Percentiles rank a stretch among this genome's conserved stretches.
These are phyloP conservation scores for Chrysomela aeneicollis DNA, from an alignment of 2,888 invertebrate genomes.

Conservation along the genomic window DNA sequence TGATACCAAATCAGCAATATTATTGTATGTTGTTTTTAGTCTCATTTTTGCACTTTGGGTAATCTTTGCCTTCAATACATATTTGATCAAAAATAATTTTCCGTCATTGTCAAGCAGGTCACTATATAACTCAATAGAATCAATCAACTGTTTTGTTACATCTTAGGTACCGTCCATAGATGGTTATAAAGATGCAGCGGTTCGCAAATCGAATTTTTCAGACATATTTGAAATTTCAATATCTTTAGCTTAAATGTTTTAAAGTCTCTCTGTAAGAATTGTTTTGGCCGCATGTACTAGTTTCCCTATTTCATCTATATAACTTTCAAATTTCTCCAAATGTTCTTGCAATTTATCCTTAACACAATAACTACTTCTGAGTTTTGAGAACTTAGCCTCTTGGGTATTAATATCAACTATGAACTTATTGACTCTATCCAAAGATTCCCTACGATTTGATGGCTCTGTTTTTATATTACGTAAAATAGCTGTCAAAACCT, in stretches of 20 bases:
- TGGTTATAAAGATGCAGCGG: conserved; percentile 35
- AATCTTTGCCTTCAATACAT: no score
- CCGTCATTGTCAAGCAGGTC: no score
- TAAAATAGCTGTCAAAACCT: no score
- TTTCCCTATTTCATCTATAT: background rate
- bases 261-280: background rate
- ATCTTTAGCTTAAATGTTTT: background rate
- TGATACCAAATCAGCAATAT: conserved; percentile 31
- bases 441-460: no score
- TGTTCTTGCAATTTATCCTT: background rate
- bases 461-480: no score
- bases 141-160: conserved; percentile 39
- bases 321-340: no score
- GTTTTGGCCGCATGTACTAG: background rate
- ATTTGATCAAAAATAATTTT: no score
- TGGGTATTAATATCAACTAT: no score
- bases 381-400: no score
- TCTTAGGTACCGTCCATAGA: conserved; percentile 36
- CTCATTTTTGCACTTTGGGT: no score
- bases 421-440: no score
- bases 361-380: background rate
- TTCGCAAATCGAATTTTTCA: conserved; percentile 40
- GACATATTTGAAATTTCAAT: conserved; percentile 14
- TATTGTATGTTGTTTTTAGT: no score
- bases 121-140: conserved; percentile 39